Percentiles rank a stretch among this genome's conserved stretches.
These are phyloP conservation scores for Mamestra configurata DNA, from an alignment of 1,140 invertebrate genomes.

Conservation along the genomic window DNA sequence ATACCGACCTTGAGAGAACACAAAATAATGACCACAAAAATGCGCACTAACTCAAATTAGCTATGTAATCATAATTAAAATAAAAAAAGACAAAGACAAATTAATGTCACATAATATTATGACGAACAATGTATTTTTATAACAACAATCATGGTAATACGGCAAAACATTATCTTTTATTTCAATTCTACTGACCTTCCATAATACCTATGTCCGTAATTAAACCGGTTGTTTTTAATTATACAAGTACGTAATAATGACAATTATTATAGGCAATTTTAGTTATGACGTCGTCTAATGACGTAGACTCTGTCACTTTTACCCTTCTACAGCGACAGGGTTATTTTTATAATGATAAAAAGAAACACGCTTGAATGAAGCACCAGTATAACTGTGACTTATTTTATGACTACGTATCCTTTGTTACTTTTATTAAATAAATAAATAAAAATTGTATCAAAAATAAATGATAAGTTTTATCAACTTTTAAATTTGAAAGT, in stretches of 20 bases:
- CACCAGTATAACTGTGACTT: too few species aligned
- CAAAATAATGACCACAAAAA: background rate
- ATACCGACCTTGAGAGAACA: background rate
- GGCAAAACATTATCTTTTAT: background rate
- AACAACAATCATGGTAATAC: background rate
- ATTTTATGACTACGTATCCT: too few species aligned
- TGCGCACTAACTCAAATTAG: background rate
- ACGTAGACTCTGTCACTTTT: too few species aligned
- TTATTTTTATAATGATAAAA: too few species aligned
- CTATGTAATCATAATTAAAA: background rate
- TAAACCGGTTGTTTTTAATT: background rate
- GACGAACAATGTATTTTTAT: background rate
- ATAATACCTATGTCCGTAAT: conserved; percentile 24
- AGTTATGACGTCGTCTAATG: too few species aligned
- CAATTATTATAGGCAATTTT: too few species aligned
- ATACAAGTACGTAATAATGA: background rate
- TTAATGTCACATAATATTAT: background rate
- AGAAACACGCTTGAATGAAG: too few species aligned
- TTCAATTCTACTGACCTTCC: conserved; percentile 16
- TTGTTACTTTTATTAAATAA: too few species aligned
- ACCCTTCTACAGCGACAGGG: too few species aligned
- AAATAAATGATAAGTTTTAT: too few species aligned
- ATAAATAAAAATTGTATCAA: too few species aligned
- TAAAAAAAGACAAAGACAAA: background rate
- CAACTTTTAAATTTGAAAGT: too few species aligned